These are phyloP conservation scores for Dynastes grantii DNA, from an alignment of 2,888 invertebrate genomes.

Conservation along the genomic window DNA sequence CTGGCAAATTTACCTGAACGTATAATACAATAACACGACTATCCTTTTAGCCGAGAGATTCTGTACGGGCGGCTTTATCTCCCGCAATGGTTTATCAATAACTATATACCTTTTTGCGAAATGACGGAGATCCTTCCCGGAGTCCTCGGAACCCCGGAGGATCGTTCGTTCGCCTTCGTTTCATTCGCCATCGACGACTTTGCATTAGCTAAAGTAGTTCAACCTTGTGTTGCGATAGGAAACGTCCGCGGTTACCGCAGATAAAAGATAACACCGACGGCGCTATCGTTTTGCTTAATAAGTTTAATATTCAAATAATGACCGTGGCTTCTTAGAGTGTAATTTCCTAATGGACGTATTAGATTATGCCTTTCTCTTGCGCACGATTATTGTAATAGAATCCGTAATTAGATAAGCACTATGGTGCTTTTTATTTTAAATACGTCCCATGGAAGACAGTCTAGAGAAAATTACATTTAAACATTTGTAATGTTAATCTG, in stretches of 20 bases:
- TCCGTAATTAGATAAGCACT: no score
- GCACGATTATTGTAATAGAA: no score
- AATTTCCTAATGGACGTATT: constrained; percentile 27
- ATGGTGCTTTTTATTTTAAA: no score
- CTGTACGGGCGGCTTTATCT: constrained; percentile 50
- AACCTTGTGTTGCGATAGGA: constrained; percentile 5
- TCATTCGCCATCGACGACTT: background rate
- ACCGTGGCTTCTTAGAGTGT: background rate
- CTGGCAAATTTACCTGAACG: constrained; percentile 44
- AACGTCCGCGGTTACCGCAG: constrained; percentile 15
- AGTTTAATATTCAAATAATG: constrained; percentile 25
- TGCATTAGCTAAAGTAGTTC: constrained; percentile 44
- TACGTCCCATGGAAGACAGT: no score
- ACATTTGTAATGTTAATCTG: no score
- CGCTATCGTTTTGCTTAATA: constrained; percentile 24
- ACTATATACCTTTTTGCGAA: constrained; percentile 43
- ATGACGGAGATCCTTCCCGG: constrained; percentile 25
- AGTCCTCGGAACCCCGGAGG: background rate
- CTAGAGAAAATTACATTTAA: no score
- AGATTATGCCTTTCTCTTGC: background rate
- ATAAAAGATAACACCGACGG: constrained; percentile 17
- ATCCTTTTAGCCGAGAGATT: constrained; percentile 54
- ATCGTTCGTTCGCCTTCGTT: background rate
- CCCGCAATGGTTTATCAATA: constrained; percentile 52
- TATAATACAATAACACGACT: constrained; percentile 56